Base-by-base conservation (phyloP, 1,140 invertebrate genomes). In the Ephestia elutella region DNA sequence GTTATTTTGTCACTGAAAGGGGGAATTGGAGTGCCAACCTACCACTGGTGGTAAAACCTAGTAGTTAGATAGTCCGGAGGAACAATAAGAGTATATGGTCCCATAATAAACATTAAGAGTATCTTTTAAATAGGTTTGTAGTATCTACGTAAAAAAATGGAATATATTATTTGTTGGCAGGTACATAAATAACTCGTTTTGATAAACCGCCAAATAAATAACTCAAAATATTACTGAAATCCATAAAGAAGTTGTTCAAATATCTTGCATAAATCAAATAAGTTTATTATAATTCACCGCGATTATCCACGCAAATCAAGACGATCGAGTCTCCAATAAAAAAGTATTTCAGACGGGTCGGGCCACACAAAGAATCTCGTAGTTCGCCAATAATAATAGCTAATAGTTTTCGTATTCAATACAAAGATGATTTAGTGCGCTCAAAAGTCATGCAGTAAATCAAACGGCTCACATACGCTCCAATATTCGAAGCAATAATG, bases 401-500 rank as follows among this genome's bases (percentile, higher is more conserved):
- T 83, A 87, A 87, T 87, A 86, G 80, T 87, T 82, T 79, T 82
- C 74, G 74, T 79, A 64, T 82, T 79, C 73, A 68, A 79, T 82
- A 85, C 70, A 85, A 75, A 86, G 66, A 80, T 84, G 84, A 87
- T 86, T 86, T 83, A 86, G 73, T 78, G 67, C 68, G 68, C 66
- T 85, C 78, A 75, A 82, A 83, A 83, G 76, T 86, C 75, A 61
- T 59, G 73, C 75, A 76, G 74, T 87, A 87, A 86, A 86, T 87
- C 85, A 85, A 66, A 70, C 53, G 70, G 68, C 69, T 76, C 75
- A 60, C 62, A 63, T 63, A 62, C 72, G 74, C 65, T 71, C 71
- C 68, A 69, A 75, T 77, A 69, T 65, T 62, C 67, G 21, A 71
- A 58, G 64, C 63, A 69, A 69, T 80, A 77, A 79, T 74, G 66